Evolutionary conservation across 2,113 vertebrate genomes (phyloP), one percentile per base, ranked within the genome.

Genomic region (Excalfactoria chinensis): DNA sequence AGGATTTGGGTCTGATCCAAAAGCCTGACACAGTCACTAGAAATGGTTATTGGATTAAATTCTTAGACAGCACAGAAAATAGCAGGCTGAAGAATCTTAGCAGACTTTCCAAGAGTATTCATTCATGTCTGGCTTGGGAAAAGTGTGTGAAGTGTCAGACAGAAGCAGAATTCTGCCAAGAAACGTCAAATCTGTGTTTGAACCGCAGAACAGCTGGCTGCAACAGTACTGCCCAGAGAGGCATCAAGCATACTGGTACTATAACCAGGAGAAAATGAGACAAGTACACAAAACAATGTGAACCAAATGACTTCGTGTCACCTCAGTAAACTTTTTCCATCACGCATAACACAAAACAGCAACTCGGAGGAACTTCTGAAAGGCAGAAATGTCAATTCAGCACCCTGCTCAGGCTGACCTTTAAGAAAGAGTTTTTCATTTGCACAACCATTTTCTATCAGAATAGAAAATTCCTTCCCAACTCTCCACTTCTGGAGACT

Each of bases 41-140:
- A 80, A 91, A 93, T 21, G 76, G 78, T 96, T 93, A 96, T 87
- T 95, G 94, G 93, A 94, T 94, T 93, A 91, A 92, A 92, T 95
- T 93, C 91, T 95, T 95, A 94, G 93, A 93, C 78, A 94, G 89
- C 84, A 89, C 79, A 95, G 87, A 93, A 96, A 92, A 93, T 56
- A 96, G 79, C 53, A 86, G 79, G 66, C 82, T 95, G 74, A 91
- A 93, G 91, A 91, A 93, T 81, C 89, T 93, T 68, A 93, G 82
- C 75, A 83, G 85, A 89, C 91, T 91, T 95, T 93, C 89, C 91
- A 89, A 85, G 95, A 95, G 82, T 62, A 81, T 93, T 93, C 85
- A 77, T 93, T 90, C 91, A 86, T 86, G 64, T 84, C 76, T 71
- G 53, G 79, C 89, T 93, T 93, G 72, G 76, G 79, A 93, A 88